Evolutionary conservation across 2,113 vertebrate species (phyloP), one percentile per base, ranked within the genome.

Genomic region (Gorsachius goisagi): DNA sequence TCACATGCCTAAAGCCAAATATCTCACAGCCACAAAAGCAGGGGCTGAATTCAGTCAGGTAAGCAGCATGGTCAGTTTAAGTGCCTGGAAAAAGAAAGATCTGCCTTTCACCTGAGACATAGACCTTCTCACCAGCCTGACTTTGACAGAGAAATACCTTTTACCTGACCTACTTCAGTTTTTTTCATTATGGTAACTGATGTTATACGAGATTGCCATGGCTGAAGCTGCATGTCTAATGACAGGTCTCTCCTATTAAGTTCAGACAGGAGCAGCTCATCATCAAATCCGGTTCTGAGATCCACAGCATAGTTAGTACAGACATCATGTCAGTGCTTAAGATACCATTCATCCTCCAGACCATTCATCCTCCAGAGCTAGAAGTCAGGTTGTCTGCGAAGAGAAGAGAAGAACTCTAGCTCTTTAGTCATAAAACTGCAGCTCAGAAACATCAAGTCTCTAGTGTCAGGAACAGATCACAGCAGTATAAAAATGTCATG

Each of bases 401-500:
- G 21, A n/a, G n/a, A n/a, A n/a, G n/a, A 33, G 19, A 10, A 80
- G 11, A 82, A 50, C 13, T 62, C 53, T 7, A 39, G 8, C 11
- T 41, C 39, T 74, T 83, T 19, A 45, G 44, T 44, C 45, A n/a
- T 26, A 59, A 77, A 24, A 44, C 35, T 35, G 30, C n/a, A 75
- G 33, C 32, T 83, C 28, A 62, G 41, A 83, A 83, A 50, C 33
- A 49, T 11, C 11, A 69, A 37, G 15, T 26, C 18, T 66, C 23
- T 9, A 60, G 26, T 4, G 71, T 5, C 5, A 75, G 18, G 12
- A 74, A 64, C 2, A 77, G 35, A 79, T 13, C 22, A 28, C 3
- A 1, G 3, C 7, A 68, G 17, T 5, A 73, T n/a, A 58, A 44
- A 82, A 63, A 28, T 0, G 0, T 16, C 22, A 83, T 2, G 21